Conservation (phyloP, 1,140 invertebrate species). For the Chironomus tepperi region DNA sequence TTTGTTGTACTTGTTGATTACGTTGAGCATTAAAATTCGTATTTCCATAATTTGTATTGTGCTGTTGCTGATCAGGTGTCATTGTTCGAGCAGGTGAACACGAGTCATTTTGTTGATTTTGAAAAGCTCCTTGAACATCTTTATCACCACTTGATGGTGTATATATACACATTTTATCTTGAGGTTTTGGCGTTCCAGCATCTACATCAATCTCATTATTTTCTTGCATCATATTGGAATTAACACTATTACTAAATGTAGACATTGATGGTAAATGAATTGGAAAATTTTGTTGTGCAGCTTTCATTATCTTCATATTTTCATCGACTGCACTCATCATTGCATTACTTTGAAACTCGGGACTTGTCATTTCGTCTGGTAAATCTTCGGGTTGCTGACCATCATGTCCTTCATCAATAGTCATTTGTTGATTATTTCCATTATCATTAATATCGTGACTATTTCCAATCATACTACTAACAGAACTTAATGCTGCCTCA, state of each 20-base stretch:
- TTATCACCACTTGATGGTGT: constrained; percentile 30
- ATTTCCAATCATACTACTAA: constrained; percentile 40
- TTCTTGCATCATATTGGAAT: constrained; percentile 37
- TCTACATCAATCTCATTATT: constrained; percentile 40
- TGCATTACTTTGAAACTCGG: neutral
- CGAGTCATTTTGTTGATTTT: constrained; percentile 35
- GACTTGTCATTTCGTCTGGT: constrained; percentile 14
- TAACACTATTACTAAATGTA: constrained; percentile 32
- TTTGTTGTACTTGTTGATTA: constrained; percentile 35
- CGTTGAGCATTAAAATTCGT: constrained; percentile 31
- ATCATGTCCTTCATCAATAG: neutral
- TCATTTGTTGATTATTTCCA: neutral
- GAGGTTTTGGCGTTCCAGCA: constrained; percentile 33
- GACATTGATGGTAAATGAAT: constrained; percentile 40
- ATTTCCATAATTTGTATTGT: constrained; percentile 36
- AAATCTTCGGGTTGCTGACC: neutral
- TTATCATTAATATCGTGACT: constrained; percentile 36
- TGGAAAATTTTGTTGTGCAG: constrained; percentile 33
- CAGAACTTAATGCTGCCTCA: constrained; percentile 39
- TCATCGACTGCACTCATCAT: constrained; percentile 30
- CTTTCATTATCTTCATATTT: constrained; percentile 40
- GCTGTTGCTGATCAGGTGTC: constrained; percentile 36
- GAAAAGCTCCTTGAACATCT: constrained; percentile 35
- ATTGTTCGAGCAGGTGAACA: constrained; percentile 38
- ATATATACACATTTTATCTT: constrained; percentile 24